phyloP scores from a whole-genome alignment of 2,888 invertebrate species.

The Dyspetes luteomarginatus region DNA sequence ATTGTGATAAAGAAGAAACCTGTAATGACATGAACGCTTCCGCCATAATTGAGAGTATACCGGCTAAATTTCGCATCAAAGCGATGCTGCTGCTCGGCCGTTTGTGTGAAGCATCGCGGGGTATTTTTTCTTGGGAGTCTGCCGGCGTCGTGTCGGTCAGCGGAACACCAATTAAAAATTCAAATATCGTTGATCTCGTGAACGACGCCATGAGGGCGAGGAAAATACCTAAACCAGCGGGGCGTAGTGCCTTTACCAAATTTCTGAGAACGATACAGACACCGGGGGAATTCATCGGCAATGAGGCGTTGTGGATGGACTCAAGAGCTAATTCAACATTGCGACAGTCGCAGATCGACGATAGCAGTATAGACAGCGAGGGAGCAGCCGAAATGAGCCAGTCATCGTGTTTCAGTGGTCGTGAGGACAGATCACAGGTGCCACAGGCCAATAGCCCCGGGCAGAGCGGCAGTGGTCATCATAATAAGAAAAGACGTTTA shows the following conservation, averaged over 20 bases:
- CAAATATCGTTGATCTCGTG: slow-evolving; percentile 43
- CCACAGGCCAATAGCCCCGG: too few species aligned
- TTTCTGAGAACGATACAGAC: not conserved
- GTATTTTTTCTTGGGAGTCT: slow-evolving; percentile 8
- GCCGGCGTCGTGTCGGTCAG: slow-evolving; percentile 3
- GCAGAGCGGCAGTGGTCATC: too few species aligned
- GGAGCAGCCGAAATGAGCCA: too few species aligned
- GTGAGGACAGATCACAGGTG: too few species aligned
- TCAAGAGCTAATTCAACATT: too few species aligned
- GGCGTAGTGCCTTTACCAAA: slow-evolving; percentile 5
- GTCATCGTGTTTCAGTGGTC: too few species aligned
- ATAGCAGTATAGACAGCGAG: too few species aligned
- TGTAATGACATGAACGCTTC: not conserved
- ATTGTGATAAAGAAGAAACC: not conserved
- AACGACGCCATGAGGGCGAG: slow-evolving; percentile 32
- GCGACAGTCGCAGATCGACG: too few species aligned
- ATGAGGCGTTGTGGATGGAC: too few species aligned
- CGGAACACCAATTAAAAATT: slow-evolving; percentile 9
- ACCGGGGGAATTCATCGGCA: too few species aligned
- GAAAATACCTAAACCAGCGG: not conserved
- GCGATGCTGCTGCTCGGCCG: not conserved
- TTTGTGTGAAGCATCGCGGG: not conserved
- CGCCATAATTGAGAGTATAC: not conserved
- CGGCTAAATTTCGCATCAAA: not conserved
- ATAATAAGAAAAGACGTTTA: too few species aligned